phyloP scores from a whole-genome alignment of 2,797 vertebrate species.

The Myotis daubentonii region DNA sequence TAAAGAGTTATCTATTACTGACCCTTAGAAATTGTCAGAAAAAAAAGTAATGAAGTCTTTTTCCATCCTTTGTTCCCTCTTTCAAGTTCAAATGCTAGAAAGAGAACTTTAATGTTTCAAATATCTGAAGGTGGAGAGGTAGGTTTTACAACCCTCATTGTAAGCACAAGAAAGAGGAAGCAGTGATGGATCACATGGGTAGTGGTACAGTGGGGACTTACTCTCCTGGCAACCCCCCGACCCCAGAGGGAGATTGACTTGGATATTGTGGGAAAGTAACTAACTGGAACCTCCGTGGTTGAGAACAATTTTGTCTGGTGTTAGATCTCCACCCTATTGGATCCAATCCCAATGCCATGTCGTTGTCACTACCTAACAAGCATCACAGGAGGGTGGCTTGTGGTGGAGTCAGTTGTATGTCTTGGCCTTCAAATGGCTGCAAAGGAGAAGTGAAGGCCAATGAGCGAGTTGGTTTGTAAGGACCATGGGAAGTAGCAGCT shows the following conservation, averaged over 20 bases:
- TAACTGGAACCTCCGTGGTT: not conserved
- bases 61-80: not conserved
- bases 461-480: constrained; percentile 7
- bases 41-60: not conserved
- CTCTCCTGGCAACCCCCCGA: not conserved
- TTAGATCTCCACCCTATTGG: not conserved
- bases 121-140: not conserved
- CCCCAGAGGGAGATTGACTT: no score
- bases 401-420: not conserved
- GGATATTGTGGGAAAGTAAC: not conserved
- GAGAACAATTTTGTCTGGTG: not conserved
- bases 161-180: not conserved
- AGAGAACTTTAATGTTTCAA: constrained; percentile 1
- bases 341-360: not conserved
- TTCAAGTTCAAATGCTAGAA: constrained; percentile 42
- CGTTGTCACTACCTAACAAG: not conserved
- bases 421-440: constrained; percentile 55
- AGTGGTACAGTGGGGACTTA: not conserved
- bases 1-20: not conserved
- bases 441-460: constrained; percentile 77
- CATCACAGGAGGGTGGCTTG: not conserved
- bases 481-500: constrained; percentile 60
- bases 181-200: not conserved
- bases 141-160: not conserved
- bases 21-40: not conserved